Base-by-base conservation (phyloP, 2,888 invertebrate species). In the Acleris sparsana region DNA sequence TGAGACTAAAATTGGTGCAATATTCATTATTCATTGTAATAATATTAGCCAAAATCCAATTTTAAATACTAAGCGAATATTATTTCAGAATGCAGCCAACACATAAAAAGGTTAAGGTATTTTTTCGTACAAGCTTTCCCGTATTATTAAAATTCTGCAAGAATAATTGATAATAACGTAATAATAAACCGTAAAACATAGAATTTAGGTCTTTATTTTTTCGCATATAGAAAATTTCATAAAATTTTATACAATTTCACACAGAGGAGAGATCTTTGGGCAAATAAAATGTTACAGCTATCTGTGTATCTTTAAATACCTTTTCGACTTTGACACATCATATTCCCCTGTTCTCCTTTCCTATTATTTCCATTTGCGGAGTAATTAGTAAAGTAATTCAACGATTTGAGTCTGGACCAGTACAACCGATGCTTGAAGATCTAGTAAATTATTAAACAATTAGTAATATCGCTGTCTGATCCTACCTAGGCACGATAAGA, bases 311-410 rank as follows among this genome's bases (percentile, higher is more conserved):
- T 25, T 61, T 56, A 66, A 66, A 66, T 22, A 46, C 52, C 61
- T 52, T 62, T 59, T 63, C 11, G 48, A 63, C 67, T 76, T 83
- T 85, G 85, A 85, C 84, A 85, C 82, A 84, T 82, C 79, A 78
- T 68, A 72, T 69, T 71, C 75, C 71, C 75, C 71, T 74, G 74
- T 77, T 75, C 73, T 75, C 73, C 52, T 7, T 56, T 61, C 61
- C 44, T 74, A 71, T 66, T 71, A 73, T 77, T 80, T 78, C 77
- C 68, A 77, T 75, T 75, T 75, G 69, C 72, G 73, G 73, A 39
- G 39, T 39, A 39, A 39, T 75, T 80, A 13, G 39, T 39, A 39
- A 39, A 9, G n/a, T 75, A 80, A 74, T 84, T 78, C 69, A 69
- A 33, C 75, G 77, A 73, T 78, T 80, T 75, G 63, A 69, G 69